These are phyloP conservation scores for Calidris pygmaea DNA, from an alignment of 2,113 vertebrate genomes.

Conservation along the genomic window DNA sequence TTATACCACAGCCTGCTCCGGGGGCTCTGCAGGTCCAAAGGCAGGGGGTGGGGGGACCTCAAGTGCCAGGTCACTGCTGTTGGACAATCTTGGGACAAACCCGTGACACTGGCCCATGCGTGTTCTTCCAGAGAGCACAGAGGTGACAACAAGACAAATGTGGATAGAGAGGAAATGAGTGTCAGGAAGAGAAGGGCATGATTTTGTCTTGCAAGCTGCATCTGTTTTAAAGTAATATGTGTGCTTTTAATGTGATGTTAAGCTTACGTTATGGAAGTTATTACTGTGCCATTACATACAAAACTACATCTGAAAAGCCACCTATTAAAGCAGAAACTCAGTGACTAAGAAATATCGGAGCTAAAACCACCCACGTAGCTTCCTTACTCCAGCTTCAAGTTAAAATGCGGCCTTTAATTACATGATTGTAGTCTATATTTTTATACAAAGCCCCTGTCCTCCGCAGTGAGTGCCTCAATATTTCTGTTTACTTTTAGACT, in stretches of 20 bases:
- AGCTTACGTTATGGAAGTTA: background rate
- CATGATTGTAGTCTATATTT: background rate
- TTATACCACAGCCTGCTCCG: background rate
- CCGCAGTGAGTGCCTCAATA: background rate
- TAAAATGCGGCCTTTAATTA: conserved; percentile 36
- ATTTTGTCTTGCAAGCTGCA: background rate
- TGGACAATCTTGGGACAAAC: background rate
- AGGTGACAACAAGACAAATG: background rate
- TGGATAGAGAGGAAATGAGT: background rate
- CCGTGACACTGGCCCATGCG: accelerated
- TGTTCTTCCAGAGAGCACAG: background rate
- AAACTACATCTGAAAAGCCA: background rate
- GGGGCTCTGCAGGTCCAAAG: background rate
- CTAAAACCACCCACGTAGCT: conserved; percentile 17
- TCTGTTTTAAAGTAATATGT: background rate
- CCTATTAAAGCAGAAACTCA: background rate
- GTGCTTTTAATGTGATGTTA: background rate
- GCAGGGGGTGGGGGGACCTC: too few species aligned
- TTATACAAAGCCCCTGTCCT: background rate
- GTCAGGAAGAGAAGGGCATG: background rate
- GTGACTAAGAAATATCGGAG: background rate
- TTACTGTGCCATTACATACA: background rate
- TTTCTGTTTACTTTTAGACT: conserved; percentile 22
- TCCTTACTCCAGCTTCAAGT: background rate
- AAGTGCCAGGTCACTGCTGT: background rate